phyloP scores from a whole-genome alignment of 2,888 invertebrate species.

The Plagodis pulveraria region DNA sequence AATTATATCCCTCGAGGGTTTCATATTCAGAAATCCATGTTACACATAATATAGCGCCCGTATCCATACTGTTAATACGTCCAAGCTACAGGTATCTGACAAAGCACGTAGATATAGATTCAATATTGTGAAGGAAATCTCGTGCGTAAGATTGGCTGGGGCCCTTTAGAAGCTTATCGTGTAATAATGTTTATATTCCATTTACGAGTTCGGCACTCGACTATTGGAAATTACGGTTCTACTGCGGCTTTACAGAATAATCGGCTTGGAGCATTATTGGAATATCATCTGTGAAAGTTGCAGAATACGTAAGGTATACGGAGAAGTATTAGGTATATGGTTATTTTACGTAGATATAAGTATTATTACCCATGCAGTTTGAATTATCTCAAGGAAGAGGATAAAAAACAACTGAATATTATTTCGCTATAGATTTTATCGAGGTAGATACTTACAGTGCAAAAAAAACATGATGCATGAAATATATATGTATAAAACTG shows the following conservation, averaged over 20 bases:
- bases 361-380: too few species aligned
- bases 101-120: constrained; percentile 18
- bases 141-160: constrained; percentile 53
- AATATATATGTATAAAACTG: too few species aligned
- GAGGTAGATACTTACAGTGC: too few species aligned
- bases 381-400: too few species aligned
- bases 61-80: constrained; percentile 12
- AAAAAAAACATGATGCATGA: too few species aligned
- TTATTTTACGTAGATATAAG: too few species aligned
- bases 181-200: constrained; percentile 69
- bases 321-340: too few species aligned
- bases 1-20: not conserved
- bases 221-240: constrained; percentile 36
- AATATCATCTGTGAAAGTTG: constrained; percentile 15
- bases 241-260: constrained; percentile 42
- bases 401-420: too few species aligned
- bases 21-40: not conserved
- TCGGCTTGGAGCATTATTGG: constrained; percentile 23
- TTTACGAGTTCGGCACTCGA: constrained; percentile 46
- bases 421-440: too few species aligned
- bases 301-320: not conserved
- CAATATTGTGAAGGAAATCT: constrained; percentile 52
- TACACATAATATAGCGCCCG: not conserved
- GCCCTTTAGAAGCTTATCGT: constrained; percentile 57
- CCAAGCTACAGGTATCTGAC: constrained; percentile 1